Evolutionary conservation across 2,888 invertebrate species (phyloP).

Genomic region (Lamellibrachia columna): DNA sequence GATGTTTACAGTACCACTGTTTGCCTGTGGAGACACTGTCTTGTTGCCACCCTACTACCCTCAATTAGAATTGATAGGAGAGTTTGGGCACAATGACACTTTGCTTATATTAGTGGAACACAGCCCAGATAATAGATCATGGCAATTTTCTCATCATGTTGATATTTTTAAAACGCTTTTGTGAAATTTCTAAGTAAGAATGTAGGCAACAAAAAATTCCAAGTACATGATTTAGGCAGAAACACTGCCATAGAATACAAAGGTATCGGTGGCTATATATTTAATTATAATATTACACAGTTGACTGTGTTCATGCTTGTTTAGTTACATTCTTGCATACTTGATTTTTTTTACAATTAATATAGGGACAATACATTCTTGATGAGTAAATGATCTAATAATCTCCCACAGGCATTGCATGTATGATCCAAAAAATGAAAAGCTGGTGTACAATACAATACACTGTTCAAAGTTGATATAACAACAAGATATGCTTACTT

Average conservation of each 20-base stretch:
- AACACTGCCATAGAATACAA: not conserved
- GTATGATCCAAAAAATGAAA: not conserved
- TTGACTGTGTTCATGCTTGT: not conserved
- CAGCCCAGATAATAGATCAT: not conserved
- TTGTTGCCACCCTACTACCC: not conserved
- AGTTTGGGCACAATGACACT: not conserved
- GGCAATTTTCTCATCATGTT: not conserved
- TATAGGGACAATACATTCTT: not conserved
- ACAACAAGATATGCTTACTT: not conserved
- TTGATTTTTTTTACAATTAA: not conserved
- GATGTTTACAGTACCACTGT: no score
- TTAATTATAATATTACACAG: not conserved
- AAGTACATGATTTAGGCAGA: not conserved
- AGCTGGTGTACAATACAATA: not conserved
- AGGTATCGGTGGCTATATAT: not conserved
- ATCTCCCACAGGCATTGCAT: not conserved
- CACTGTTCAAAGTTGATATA: not conserved
- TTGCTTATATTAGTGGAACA: not conserved
- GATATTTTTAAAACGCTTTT: not conserved
- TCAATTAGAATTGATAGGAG: not conserved
- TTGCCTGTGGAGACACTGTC: no score
- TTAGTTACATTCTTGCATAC: not conserved
- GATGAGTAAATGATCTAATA: not conserved
- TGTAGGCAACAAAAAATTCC: not conserved
- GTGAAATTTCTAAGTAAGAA: not conserved